Conservation (phyloP, 2,113 vertebrate genomes). For the Sisor rabdophorus region DNA sequence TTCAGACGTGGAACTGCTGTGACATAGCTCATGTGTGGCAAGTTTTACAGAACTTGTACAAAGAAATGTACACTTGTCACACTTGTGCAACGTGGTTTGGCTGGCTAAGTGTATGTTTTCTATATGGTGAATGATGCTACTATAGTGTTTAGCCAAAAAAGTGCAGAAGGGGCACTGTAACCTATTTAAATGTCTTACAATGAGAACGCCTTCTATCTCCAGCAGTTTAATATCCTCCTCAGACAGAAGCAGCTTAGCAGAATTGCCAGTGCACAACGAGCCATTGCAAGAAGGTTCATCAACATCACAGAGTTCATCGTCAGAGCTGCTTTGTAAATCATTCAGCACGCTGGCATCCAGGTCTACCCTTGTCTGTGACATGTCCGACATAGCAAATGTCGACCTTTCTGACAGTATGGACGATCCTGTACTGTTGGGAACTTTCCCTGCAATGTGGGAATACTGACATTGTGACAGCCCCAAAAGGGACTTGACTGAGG, state of each 20-base stretch:
- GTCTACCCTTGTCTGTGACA: conserved; percentile 75
- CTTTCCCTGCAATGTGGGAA: conserved; percentile 80
- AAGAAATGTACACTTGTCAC: conserved; percentile 92
- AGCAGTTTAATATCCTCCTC: conserved; percentile 91
- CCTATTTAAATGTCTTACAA: conserved; percentile 91
- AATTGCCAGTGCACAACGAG: conserved; percentile 77
- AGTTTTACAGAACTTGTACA: conserved; percentile 93
- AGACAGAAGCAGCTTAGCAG: conserved; percentile 86
- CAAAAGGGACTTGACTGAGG: conserved; percentile 68
- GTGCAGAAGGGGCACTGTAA: conserved; percentile 98
- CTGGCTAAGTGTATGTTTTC: conserved; percentile 96
- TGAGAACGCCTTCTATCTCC: conserved; percentile 94
- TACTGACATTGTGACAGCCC: conserved; percentile 81
- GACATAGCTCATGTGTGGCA: conserved; percentile 89
- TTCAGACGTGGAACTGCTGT: conserved; percentile 76
- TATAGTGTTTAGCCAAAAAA: conserved; percentile 92
- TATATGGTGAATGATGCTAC: conserved; percentile 95
- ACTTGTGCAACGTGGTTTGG: conserved; percentile 94
- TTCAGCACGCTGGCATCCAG: conserved; percentile 81
- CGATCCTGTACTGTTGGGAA: conserved; percentile 79
- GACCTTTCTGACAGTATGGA: conserved; percentile 88
- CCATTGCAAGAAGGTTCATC: conserved; percentile 86
- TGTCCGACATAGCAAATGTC: conserved; percentile 77
- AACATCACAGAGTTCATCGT: conserved; percentile 86
- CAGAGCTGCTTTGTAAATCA: conserved; percentile 86